These are phyloP conservation scores for Loxodonta africana DNA, from an alignment of 2,113 vertebrate species.

Conservation along the genomic window DNA sequence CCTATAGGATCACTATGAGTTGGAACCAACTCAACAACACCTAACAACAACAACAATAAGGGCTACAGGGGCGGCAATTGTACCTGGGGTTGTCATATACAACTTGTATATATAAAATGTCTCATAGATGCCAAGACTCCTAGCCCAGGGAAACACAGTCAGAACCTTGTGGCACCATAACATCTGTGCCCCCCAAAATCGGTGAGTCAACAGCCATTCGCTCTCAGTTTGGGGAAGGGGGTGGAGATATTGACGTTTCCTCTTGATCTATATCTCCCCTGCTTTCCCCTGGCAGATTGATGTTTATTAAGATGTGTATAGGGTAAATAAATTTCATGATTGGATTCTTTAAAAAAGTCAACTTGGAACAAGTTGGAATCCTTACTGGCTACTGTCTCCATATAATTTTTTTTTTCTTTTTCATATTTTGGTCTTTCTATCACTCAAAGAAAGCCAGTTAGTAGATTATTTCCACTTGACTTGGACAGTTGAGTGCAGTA, in stretches of 20 bases:
- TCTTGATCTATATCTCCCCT: neutral
- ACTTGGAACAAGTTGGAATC: neutral
- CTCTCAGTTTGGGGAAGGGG: neutral
- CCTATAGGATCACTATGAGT: too few species aligned
- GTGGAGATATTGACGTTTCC: neutral
- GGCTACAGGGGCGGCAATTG: too few species aligned
- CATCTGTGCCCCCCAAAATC: neutral
- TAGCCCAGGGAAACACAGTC: neutral
- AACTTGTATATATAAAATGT: neutral
- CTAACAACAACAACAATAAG: too few species aligned
- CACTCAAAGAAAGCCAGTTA: neutral
- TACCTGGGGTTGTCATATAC: neutral
- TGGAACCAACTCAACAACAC: too few species aligned
- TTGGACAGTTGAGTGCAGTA: neutral
- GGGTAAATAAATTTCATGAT: neutral
- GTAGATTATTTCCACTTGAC: neutral
- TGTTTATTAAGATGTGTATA: neutral
- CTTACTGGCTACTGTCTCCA: neutral
- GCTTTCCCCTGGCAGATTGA: neutral
- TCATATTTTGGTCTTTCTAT: neutral
- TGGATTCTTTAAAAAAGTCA: neutral
- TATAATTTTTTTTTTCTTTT: neutral
- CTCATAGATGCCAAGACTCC: neutral
- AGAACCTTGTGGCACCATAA: fast-evolving
- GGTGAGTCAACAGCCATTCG: neutral